Evolutionary conservation across 92 coral and sea anemone species (phyloP), one percentile per base, ranked within the genome.

Genomic region (Virgularia gustaviana): DNA sequence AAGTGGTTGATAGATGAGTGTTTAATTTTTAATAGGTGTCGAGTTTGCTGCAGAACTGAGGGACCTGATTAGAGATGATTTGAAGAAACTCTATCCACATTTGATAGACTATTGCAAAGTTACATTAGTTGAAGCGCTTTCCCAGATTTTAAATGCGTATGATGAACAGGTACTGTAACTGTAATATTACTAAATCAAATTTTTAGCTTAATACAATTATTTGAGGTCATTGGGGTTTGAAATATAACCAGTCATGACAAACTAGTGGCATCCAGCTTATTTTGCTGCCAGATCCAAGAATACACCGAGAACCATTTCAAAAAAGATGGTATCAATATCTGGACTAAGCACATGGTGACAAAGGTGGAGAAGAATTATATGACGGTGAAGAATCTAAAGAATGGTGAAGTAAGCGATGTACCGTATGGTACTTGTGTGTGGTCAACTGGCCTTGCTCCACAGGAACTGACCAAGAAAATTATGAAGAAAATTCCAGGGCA

Each of bases 31-130:
- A n/a, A 28, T 22, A 68, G 75, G 75, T 30, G 75, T 68, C n/a
- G 75, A 68, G 45, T 68, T 68, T 68, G 75, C 75, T 30, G 75
- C 75, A 20, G 75, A 68, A 68, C 24, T 68, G 49, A 68, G 75
- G 36, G 75, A 68, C 25, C 75, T 68, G 49, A 47, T 68, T n/a
- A 53, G 55, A 30, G 75, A 68, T 7, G 75, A 68, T 20, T 68
- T 68, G 25, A 68, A 68, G 18, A 13, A 32, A 8, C 75, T 68
- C 8, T 68, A 68, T 18, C 75, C 75, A 13, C 61, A 68, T 30
- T 24, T 47, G 61, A 68, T 68, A 2, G 61, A 68, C 13, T 49
- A 68, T 47, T 68, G 75, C 7, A 68, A 68, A 49, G 75, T 68
- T 37, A 68, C 75, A 13, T 49, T 68, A 47, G 75, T 68, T 68